Evolutionary conservation across 2,797 vertebrate genomes (phyloP), one percentile per base, ranked within the genome.

Genomic region (Euphonia xanthogaster): DNA sequence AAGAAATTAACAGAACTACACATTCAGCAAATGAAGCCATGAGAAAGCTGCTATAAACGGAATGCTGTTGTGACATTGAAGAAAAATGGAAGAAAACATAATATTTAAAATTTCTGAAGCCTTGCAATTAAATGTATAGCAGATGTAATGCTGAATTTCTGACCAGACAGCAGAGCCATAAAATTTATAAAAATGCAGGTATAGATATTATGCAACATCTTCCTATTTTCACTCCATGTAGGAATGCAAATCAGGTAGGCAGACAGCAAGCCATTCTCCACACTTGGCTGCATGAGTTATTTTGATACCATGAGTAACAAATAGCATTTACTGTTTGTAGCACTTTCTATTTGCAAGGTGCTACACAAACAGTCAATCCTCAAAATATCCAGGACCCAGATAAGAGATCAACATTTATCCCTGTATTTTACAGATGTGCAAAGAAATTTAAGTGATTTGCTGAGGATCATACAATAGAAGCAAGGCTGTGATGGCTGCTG

Each of bases 211-310:
- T 5, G 48, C 67, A 88, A 40, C 67, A 91, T 67, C 58, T 87
- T 81, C 51, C 44, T 40, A 27, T 91, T 94, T 90, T 60, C 71
- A 53, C 16, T 27, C 48, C 74, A 28, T 25, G 67, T 9, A 65
- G 78, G 54, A 95, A 96, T 76, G 84, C 77, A 94, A 92, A 96
- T 88, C 61, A 61, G 66, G 21, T 75, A 27, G 28, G 66, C 93
- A 96, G 83, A 84, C 68, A 72, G 80, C 35, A 65, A 94, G 50
- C 83, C 82, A 45, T 67, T 68, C 30, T 92, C 65, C 23, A 58
- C 0, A 19, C 76, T 90, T 90, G 90, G 70, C 77, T 95, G 88
- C 92, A 33, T 70, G 66, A 94, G 58, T 86, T 88, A 95, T 86
- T 86, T 75, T 19, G 3, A 81, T 58, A 92, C 39, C 86, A 84